Evolutionary conservation across 2,113 vertebrate species (phyloP), one percentile per base, ranked within the genome.

Genomic region (Corydoras sp.): DNA sequence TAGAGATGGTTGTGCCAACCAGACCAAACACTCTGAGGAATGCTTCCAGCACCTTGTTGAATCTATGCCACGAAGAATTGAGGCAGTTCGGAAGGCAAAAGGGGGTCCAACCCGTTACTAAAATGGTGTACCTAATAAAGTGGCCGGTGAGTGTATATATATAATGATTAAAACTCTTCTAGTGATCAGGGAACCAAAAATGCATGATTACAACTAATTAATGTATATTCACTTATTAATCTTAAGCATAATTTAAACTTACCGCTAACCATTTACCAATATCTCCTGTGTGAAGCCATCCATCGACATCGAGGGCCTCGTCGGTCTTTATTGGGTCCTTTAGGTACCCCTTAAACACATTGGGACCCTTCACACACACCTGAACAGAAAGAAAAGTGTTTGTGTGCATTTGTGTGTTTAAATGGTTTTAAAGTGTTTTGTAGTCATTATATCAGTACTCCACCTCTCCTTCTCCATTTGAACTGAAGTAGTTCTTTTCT

Each of bases 311-410:
- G 85, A 99, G 85, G 0, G 95, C 93, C 81, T 99, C 97, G 0
- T 87, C 84, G 0, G 96, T 97, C 84, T 85, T 92, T 75, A 91
- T 92, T 0, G 89, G 88, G 68, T 99, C 97, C 88, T 98, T 99
- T 82, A 99, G 86, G 78, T 99, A 99, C 79, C 97, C 97, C 82
- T 94, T 98, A 78, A 99, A 99, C 48, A 99, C 97, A 5, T 99
- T 99, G 29, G 96, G 93, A 77, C 97, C 96, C 84, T 95, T 97
- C 76, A 99, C 96, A 80, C 96, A 99, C 61, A 99, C 93, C 97
- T 99, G 84, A 78, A 83, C 0, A 51, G 63, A 2, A n/a, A 53
- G 65, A 12, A 35, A 4, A 30, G 58, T 50, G 5, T 58, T 5
- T 62, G 11, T 48, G 11, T 63, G 68, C 1, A 62, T n/a, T 10